Conservation (phyloP, 2,888 invertebrate genomes). For the Torymus tubicola region DNA sequence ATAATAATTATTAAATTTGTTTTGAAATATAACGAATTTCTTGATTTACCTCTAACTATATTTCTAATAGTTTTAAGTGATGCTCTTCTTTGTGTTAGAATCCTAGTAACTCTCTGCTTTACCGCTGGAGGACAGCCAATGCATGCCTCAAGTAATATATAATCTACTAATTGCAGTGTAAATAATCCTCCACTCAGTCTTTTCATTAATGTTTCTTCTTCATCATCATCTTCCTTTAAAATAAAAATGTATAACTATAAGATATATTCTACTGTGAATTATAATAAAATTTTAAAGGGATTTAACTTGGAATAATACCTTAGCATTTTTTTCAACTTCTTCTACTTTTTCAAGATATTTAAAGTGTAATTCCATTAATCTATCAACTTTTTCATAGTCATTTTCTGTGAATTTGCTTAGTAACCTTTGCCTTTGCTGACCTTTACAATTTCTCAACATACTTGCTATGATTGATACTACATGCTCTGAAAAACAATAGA, state of each 20-base stretch:
- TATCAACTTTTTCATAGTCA: constrained; percentile 98
- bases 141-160: constrained; percentile 88
- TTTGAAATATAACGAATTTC: constrained; percentile 10
- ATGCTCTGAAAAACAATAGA: constrained; percentile 82
- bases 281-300: constrained; percentile 1
- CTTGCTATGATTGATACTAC: constrained; percentile 95
- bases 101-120: constrained; percentile 92
- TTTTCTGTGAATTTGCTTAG: constrained; percentile 98
- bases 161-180: constrained; percentile 95
- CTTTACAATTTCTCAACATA: constrained; percentile 94
- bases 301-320: constrained; percentile 76
- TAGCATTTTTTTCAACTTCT: constrained; percentile 83
- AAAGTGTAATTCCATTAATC: constrained; percentile 96
- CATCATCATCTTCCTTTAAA: constrained; percentile 83
- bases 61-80: constrained; percentile 95
- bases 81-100: constrained; percentile 91
- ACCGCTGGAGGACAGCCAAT: constrained; percentile 85
- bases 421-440: constrained; percentile 92
- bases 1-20: neutral
- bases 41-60: constrained; percentile 89
- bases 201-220: constrained; percentile 92
- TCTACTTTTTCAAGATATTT: constrained; percentile 97
- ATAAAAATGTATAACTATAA: constrained; percentile 52
- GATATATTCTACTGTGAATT: neutral
- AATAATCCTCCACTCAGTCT: constrained; percentile 96